Evolutionary conservation across 2,113 vertebrate genomes (phyloP).

Genomic region (Muntiacus muntjak): DNA sequence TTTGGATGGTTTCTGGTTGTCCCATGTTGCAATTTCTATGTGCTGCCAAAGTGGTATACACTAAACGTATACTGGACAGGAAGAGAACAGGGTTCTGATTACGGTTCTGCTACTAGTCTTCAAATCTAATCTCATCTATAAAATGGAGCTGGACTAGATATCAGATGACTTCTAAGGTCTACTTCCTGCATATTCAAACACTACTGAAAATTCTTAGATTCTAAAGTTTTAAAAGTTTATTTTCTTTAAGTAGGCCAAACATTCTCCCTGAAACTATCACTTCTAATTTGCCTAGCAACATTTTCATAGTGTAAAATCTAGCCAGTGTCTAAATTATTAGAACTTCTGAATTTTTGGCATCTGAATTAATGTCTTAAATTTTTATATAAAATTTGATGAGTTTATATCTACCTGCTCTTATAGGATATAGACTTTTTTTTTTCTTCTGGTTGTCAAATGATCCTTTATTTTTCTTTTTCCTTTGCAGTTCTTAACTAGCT

Average conservation of each 20-base stretch:
- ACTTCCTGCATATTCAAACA: conserved; percentile 12
- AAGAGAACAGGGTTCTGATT: neutral
- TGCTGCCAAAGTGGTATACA: neutral
- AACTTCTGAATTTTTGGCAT: neutral
- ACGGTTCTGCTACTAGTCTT: conserved; percentile 31
- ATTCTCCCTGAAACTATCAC: conserved; percentile 1
- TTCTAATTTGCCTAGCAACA: neutral
- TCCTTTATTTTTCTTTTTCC: too few species aligned
- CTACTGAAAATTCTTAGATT: neutral
- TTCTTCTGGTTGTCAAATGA: too few species aligned
- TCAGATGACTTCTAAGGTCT: neutral
- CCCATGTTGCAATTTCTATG: neutral
- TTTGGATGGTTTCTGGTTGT: neutral
- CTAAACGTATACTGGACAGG: neutral
- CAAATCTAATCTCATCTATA: neutral
- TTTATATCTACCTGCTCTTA: neutral
- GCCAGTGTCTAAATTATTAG: neutral
- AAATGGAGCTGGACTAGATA: neutral
- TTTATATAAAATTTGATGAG: neutral
- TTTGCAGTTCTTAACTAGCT: too few species aligned
- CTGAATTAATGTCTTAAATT: conserved; percentile 12
- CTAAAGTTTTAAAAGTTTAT: conserved; percentile 19
- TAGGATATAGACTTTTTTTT: neutral
- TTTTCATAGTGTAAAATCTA: conserved; percentile 35
- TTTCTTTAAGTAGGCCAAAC: conserved; percentile 24